Conservation (phyloP, 2,888 invertebrate genomes). For the Oegoconia quadripuncta region DNA sequence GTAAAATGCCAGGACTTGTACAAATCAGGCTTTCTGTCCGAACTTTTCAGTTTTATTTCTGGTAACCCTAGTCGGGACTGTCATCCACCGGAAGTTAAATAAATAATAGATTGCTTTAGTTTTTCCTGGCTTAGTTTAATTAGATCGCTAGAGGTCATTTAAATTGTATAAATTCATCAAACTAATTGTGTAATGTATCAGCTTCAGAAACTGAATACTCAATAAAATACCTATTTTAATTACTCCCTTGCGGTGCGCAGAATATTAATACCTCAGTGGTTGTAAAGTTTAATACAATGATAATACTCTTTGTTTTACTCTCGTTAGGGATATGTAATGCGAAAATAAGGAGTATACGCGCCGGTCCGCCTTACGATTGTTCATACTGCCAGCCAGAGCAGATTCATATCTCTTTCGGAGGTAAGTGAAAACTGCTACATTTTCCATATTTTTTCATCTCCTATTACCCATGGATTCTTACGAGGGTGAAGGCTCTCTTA, state of each 20-base stretch:
- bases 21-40: too few relatives aligned
- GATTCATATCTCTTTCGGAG: conserved; percentile 82
- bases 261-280: too few relatives aligned
- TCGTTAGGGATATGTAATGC: conserved; percentile 3
- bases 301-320: conserved; percentile 2
- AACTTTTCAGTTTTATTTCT: too few relatives aligned
- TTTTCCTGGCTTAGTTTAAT: conserved; percentile 2
- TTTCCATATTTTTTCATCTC: too few relatives aligned
- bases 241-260: too few relatives aligned
- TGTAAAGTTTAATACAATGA: conserved; percentile 1
- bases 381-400: conserved; percentile 81
- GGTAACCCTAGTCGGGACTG: too few relatives aligned
- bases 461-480: too few relatives aligned
- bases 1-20: too few relatives aligned
- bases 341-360: background rate
- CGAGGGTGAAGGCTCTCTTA: too few relatives aligned
- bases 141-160: background rate
- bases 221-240: too few relatives aligned
- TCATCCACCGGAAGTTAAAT: too few relatives aligned
- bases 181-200: background rate
- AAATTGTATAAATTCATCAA: conserved; percentile 36
- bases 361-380: conserved; percentile 10
- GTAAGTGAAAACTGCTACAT: conserved; percentile 54
- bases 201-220: too few relatives aligned
- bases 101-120: conserved; percentile 6